phyloP scores from a whole-genome alignment of 2,113 vertebrate species.

The Nyctereutes procyonoides region DNA sequence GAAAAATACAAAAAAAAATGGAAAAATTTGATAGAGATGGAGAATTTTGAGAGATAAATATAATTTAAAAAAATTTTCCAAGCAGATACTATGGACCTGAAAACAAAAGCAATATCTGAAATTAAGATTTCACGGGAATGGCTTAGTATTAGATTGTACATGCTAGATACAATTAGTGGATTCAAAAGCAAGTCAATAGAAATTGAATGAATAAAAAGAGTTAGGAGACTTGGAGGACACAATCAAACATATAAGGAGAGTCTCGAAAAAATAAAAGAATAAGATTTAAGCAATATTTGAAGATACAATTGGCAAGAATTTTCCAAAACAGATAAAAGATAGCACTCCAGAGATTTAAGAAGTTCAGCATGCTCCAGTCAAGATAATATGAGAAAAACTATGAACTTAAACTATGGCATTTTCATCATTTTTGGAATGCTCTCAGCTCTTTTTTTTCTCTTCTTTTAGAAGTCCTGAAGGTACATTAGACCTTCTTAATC shows the following conservation, averaged over 20 bases:
- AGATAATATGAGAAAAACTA: not conserved
- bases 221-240: not conserved
- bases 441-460: not conserved
- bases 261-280: not conserved
- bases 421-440: not conserved
- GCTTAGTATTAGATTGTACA: not conserved
- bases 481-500: not conserved
- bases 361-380: not conserved
- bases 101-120: not conserved
- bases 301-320: not conserved
- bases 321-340: not conserved
- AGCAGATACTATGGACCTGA: not conserved
- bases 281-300: not conserved
- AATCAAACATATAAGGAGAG: not conserved
- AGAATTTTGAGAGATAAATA: not conserved
- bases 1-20: not conserved
- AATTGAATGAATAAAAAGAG: not conserved
- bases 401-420: not conserved
- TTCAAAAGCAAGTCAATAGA: not conserved
- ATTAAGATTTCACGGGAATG: not conserved
- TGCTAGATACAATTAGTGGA: not conserved
- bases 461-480: not conserved
- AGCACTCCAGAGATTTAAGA: not conserved
- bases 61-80: not conserved
- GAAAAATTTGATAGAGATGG: not conserved